Conservation (phyloP, 2,888 invertebrate species). For the Chrysodeixis includens region DNA sequence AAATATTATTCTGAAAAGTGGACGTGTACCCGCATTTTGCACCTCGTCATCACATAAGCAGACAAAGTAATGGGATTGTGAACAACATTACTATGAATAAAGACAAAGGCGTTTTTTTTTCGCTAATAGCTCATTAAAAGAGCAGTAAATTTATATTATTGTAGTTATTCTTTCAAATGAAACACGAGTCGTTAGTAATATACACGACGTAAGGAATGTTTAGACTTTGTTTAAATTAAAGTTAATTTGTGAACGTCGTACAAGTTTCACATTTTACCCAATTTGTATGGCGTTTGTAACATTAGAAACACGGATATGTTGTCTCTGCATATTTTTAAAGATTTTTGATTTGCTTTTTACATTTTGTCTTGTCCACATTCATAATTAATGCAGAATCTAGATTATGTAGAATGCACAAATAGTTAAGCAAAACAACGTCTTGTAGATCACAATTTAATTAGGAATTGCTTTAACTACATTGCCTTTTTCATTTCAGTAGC, state of each 20-base stretch:
- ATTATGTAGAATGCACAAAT: background rate
- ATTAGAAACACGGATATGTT: background rate
- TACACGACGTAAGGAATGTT: slow-evolving; percentile 16
- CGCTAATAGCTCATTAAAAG: slow-evolving; percentile 45
- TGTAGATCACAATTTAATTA: no score
- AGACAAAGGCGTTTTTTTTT: slow-evolving; percentile 45
- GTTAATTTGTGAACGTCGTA: slow-evolving; percentile 4
- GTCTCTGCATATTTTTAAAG: background rate
- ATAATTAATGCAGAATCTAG: no score
- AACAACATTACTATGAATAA: slow-evolving; percentile 33
- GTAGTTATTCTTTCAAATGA: slow-evolving; percentile 32
- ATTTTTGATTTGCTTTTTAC: background rate
- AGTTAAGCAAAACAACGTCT: background rate
- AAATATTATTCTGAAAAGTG: background rate
- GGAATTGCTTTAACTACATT: background rate
- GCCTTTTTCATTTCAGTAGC: background rate
- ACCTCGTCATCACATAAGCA: slow-evolving; percentile 9
- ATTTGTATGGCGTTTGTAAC: background rate
- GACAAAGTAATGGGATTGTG: slow-evolving; percentile 27
- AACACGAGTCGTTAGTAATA: slow-evolving; percentile 31
- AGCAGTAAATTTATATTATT: slow-evolving; percentile 37
- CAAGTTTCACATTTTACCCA: background rate
- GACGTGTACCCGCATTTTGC: slow-evolving; percentile 37
- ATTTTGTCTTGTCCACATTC: no score
- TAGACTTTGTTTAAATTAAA: slow-evolving; percentile 14